A percentile compares a stretch with the other conserved stretches of the same genome.
Conservation (phyloP, 2,797 vertebrate genomes). For the Brotogeris chrysoptera region DNA sequence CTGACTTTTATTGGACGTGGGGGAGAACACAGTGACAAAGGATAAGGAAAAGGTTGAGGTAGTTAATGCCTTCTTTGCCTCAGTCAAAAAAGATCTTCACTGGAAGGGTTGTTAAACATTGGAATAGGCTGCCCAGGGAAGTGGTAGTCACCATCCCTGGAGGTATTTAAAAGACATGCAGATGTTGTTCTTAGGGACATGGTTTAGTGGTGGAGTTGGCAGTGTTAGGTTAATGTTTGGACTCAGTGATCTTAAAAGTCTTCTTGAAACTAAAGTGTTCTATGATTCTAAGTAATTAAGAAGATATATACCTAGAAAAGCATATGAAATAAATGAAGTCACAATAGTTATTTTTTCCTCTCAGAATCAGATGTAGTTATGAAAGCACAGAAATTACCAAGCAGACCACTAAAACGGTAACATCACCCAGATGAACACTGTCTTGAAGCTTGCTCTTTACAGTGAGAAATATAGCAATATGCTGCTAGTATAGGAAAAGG, state of each 20-base stretch:
- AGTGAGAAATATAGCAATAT: not conserved
- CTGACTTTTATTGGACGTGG: not conserved
- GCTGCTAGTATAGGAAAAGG: not conserved
- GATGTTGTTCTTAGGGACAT: not conserved
- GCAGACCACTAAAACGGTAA: not conserved
- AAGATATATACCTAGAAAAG: not conserved
- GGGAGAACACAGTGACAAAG: not conserved
- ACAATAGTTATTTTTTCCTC: accelerated
- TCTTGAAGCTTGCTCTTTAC: not conserved
- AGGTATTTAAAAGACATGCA: not conserved
- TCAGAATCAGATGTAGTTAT: not conserved
- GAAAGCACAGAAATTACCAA: not conserved
- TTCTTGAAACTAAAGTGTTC: not conserved
- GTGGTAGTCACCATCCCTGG: not conserved
- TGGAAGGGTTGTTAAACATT: not conserved
- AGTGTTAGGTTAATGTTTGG: not conserved
- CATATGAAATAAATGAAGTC: not conserved
- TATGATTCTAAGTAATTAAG: not conserved
- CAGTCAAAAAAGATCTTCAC: not conserved
- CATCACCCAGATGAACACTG: not conserved
- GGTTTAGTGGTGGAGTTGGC: not conserved
- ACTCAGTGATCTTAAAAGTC: not conserved
- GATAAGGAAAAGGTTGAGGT: not conserved
- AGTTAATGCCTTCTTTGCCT: not conserved
- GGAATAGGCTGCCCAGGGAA: not conserved